These are phyloP conservation scores for Girardia tigrina DNA, from an alignment of 2,888 invertebrate species.

Conservation along the genomic window DNA sequence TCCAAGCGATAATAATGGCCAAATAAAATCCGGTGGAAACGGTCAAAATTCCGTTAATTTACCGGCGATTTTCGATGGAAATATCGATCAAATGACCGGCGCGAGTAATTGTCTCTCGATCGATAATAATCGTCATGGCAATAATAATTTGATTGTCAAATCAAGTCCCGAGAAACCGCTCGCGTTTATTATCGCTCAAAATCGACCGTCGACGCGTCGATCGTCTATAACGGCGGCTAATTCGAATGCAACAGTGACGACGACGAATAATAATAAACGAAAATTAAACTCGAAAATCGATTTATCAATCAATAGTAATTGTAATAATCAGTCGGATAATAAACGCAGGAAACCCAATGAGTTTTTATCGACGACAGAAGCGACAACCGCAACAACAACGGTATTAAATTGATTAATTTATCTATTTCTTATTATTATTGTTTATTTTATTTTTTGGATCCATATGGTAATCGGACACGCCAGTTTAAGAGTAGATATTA, in stretches of 20 bases:
- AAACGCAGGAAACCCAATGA: slow-evolving; percentile 14
- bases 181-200: slow-evolving; percentile 32
- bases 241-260: too few species aligned
- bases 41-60: background rate
- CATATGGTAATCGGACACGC: too few species aligned
- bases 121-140: background rate
- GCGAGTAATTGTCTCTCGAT: background rate
- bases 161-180: slow-evolving; percentile 32
- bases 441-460: too few species aligned
- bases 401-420: too few species aligned
- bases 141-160: slow-evolving; percentile 25
- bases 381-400: too few species aligned
- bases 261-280: background rate
- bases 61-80: too few species aligned
- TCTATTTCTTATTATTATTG: too few species aligned
- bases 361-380: too few species aligned
- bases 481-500: too few species aligned
- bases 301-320: too few species aligned
- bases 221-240: too few species aligned
- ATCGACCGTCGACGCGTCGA: slow-evolving; percentile 20
- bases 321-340: background rate
- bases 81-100: background rate
- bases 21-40: background rate
- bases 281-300: background rate
- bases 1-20: background rate